Evolutionary conservation across 2,797 vertebrate genomes (phyloP), one percentile per base, ranked within the genome.

Genomic region (Mormyrops attenuatus): DNA sequence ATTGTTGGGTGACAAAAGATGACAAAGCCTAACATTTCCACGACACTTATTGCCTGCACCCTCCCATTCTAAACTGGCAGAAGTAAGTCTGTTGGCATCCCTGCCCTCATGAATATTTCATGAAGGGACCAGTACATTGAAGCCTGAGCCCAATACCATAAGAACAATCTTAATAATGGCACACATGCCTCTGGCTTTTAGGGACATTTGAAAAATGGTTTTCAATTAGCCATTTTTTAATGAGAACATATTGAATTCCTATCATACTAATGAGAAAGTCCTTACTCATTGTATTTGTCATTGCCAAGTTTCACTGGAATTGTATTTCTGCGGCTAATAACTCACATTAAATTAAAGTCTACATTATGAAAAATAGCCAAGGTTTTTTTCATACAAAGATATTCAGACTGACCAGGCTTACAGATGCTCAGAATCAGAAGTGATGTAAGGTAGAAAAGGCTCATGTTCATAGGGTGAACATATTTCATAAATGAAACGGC

Each of bases 151-250:
- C 44, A 85, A 52, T 85, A 52, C 82, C 88, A 41, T 44, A 38
- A 15, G 80, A 84, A 85, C 77, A 60, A 63, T 89, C 88, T 41
- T 41, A 82, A 57, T 55, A 44, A 80, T 44, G 73, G 38, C 38
- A 44, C 4, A 22, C 26, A 4, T 22, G 88, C 9, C 88, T 55
- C 26, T 53, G 69, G 49, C 60, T 53, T 77, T 52, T 34, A 41
- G 38, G 30, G 52, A 53, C 73, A 87, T 38, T 38, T 89, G 49
- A 22, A 80, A 80, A 53, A 57, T 84, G 77, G 52, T 84, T 89
- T 60, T 84, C 34, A 15, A 44, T 57, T 13, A 22, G 8, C 38
- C 88, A 84, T 85, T 82, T 82, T 89, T 47, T 89, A 84, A 89
- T 85, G 88, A 89, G 53, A 17, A 84, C 34, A 22, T 73, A 84